Evolutionary conservation across 1,140 invertebrate species (phyloP).

Genomic region (Sarcophaga bullata): DNA sequence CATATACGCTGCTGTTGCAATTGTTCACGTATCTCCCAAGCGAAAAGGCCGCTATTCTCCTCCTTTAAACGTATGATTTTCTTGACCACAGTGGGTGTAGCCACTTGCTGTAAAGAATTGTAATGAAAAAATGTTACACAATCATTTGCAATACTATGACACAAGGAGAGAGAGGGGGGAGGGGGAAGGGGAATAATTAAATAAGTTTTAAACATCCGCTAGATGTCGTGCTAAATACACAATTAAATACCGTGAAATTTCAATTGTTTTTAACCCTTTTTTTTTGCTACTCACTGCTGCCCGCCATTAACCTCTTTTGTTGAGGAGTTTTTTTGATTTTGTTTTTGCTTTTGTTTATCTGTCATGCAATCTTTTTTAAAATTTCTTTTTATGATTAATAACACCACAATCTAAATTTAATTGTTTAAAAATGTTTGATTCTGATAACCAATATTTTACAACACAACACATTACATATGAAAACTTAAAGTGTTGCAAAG

Average conservation of each 20-base stretch:
- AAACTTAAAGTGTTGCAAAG: too few relatives aligned
- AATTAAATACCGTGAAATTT: slow-evolving; percentile 61
- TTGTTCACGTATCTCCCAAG: slow-evolving; percentile 92
- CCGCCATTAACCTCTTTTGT: too few relatives aligned
- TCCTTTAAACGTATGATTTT: slow-evolving; percentile 91
- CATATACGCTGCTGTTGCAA: slow-evolving; percentile 85
- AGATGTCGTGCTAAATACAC: background rate
- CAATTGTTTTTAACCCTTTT: too few relatives aligned
- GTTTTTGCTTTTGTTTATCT: too few relatives aligned
- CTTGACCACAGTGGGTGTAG: slow-evolving; percentile 90
- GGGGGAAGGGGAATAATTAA: background rate
- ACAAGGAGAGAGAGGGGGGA: background rate
- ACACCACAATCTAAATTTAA: too few relatives aligned
- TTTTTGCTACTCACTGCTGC: too few relatives aligned
- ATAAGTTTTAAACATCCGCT: background rate
- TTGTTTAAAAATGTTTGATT: too few relatives aligned
- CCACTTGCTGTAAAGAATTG: slow-evolving; percentile 80
- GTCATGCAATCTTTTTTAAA: too few relatives aligned
- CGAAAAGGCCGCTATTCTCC: slow-evolving; percentile 92
- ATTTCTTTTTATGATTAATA: too few relatives aligned
- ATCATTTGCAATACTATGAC: background rate
- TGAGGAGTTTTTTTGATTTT: too few relatives aligned
- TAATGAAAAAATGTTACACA: background rate
- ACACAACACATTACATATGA: too few relatives aligned
- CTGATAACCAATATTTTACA: too few relatives aligned